Conservation (phyloP, 2,113 vertebrate species). For the Poecilia latipinna region DNA sequence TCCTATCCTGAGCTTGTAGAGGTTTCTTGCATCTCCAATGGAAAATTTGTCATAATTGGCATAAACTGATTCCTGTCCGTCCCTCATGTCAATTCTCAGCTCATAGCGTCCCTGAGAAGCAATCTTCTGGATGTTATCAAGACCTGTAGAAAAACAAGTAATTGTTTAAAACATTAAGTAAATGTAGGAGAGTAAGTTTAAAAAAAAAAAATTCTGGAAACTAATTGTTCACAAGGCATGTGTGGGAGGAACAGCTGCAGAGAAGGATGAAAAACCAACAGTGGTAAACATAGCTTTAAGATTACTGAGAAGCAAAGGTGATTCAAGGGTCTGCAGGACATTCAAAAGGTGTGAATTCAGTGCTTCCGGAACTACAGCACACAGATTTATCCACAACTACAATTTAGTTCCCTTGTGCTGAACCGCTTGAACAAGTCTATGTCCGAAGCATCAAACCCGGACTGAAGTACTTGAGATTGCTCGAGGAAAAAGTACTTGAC, state of each 20-base stretch:
- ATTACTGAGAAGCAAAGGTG: not conserved
- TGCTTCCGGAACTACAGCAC: no score
- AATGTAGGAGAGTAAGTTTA: no score
- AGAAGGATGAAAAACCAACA: not conserved
- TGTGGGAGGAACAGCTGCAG: not conserved
- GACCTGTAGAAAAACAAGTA: slow-evolving; percentile 77
- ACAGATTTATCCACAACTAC: no score
- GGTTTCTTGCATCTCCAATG: slow-evolving; percentile 86
- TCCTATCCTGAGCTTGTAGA: slow-evolving; percentile 94
- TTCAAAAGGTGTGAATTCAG: not conserved
- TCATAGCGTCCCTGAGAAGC: slow-evolving; percentile 92
- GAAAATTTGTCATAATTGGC: slow-evolving; percentile 94
- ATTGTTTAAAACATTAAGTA: not conserved
- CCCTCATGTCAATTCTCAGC: slow-evolving; percentile 93
- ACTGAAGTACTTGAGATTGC: no score
- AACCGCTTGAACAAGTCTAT: no score
- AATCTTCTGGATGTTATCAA: slow-evolving; percentile 95
- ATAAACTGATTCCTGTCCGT: slow-evolving; percentile 88
- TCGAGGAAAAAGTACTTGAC: no score
- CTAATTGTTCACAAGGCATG: not conserved
- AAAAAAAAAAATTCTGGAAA: not conserved
- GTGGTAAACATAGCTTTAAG: not conserved
- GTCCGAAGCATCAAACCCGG: no score
- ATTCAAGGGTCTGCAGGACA: not conserved
- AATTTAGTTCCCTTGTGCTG: no score